Evolutionary conservation across 2,797 vertebrate species (phyloP).

Genomic region (Rhynchonycteris naso): DNA sequence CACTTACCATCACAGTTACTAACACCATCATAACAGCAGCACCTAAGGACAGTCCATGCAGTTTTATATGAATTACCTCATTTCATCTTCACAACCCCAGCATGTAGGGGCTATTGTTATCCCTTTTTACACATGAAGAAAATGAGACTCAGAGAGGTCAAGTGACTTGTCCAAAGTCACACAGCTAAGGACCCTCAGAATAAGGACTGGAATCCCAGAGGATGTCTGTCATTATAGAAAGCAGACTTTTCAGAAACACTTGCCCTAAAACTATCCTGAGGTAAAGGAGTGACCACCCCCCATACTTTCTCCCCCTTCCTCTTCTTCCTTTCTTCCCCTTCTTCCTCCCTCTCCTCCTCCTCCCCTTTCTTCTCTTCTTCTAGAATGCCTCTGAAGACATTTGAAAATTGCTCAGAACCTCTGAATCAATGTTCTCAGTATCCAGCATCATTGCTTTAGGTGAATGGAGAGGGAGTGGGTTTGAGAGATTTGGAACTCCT

Average conservation of each 20-base stretch:
- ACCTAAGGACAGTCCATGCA: not conserved
- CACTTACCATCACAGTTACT: not conserved
- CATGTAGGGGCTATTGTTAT: not conserved
- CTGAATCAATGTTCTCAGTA: not conserved
- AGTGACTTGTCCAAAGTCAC: not conserved
- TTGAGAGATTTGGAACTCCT: not conserved
- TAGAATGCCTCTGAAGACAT: not conserved
- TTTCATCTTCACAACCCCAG: not conserved
- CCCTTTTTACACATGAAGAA: not conserved
- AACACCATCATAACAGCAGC: not conserved
- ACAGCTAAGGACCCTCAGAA: not conserved
- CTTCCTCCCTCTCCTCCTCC: too few species aligned
- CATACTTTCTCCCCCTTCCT: too few species aligned
- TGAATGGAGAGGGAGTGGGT: not conserved
- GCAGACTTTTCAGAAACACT: not conserved
- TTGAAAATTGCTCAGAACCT: not conserved
- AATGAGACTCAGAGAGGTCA: conserved; percentile 3
- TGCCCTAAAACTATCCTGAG: not conserved
- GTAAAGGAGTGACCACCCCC: not conserved
- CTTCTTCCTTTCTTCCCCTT: not conserved
- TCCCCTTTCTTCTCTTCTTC: not conserved
- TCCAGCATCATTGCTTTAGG: not conserved
- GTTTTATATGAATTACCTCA: not conserved
- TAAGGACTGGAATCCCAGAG: not conserved
- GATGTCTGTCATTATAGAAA: not conserved